phyloP scores from a whole-genome alignment of 2,888 invertebrate genomes.

The Lissocephala sabroskyi region DNA sequence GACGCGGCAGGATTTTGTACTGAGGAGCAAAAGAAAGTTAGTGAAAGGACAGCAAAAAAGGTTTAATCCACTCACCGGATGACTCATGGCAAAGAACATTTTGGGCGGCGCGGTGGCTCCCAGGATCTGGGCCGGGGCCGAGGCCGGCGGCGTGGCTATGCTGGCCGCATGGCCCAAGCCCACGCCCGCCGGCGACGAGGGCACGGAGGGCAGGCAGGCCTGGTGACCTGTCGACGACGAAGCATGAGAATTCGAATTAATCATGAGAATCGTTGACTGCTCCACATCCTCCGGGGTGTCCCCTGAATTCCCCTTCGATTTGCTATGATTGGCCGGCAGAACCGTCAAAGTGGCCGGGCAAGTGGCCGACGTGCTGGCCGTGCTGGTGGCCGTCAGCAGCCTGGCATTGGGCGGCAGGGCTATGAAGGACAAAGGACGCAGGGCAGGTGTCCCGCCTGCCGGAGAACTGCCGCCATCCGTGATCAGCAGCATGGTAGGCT shows the following conservation, averaged over 20 bases:
- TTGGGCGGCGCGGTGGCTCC: constrained; percentile 44
- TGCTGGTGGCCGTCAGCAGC: constrained; percentile 48
- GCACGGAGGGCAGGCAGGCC: constrained; percentile 38
- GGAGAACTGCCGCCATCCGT: constrained; percentile 65
- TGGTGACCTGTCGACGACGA: constrained; percentile 45
- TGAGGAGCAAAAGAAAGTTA: constrained; percentile 10
- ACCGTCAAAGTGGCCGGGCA: constrained; percentile 29
- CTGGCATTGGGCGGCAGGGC: constrained; percentile 67
- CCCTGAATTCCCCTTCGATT: constrained; percentile 19
- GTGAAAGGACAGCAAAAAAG: no score
- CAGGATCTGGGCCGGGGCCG: constrained; percentile 58
- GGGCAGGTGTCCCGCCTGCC: constrained; percentile 47
- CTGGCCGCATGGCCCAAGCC: constrained; percentile 44
- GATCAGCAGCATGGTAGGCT: constrained; percentile 65
- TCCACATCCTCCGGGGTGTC: constrained; percentile 17
- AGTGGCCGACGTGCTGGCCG: constrained; percentile 28
- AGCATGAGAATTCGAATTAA: constrained; percentile 20
- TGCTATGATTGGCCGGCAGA: constrained; percentile 12
- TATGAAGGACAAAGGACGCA: constrained; percentile 66
- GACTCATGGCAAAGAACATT: constrained; percentile 67
- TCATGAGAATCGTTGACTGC: constrained; percentile 42
- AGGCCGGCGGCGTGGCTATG: constrained; percentile 53
- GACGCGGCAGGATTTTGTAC: constrained; percentile 50
- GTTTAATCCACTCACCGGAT: constrained; percentile 63
- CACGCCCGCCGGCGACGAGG: constrained; percentile 58